Evolutionary conservation across 2,888 invertebrate species (phyloP), one percentile per base, ranked within the genome.

Genomic region (Lasioglossum malachurum): DNA sequence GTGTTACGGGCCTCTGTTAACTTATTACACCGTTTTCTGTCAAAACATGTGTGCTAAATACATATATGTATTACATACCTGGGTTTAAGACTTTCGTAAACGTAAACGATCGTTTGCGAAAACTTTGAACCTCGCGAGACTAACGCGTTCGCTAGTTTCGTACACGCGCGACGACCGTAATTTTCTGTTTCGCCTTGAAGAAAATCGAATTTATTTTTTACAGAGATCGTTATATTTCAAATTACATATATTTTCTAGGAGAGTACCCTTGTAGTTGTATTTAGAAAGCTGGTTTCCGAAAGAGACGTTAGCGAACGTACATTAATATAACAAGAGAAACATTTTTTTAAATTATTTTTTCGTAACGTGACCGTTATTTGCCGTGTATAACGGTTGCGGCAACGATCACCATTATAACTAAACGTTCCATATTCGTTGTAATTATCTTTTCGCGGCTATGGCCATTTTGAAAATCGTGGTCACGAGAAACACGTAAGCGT

Each of bases 271-370:
- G 31, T 19, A 31, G 60, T 31, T 64, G 31, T 19, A 31, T 64
- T 31, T 31, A 31, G 19, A 19, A 64, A 64, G 16, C 8, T 8
- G 8, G 31, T 64, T 19, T 31, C 19, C 64, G 64, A 64, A 64
- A 1, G 2, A 53, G 7, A 64, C 31, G 19, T 64, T 31, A 31
- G 64, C 64, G n/a, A 57, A n/a, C n/a, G 57, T 57, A 12, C 53
- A 23, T 49, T 23, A 49, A 53, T 53, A 23, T 67, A 35, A 49
- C 69, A n/a, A 57, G 60, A 60, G 23, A 75, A 75, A 27, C 72
- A 41, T 60, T 35, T 73, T 86, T 86, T 86, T 75, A 73, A 75
- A 81, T 80, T n/a, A 75, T 14, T 73, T 75, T 81, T 78, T 10
- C 41, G 19, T 38, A 77, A 53, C 44, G 27, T 23, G n/a, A 35